Percentiles rank a stretch among this genome's conserved stretches.
phyloP scores from a whole-genome alignment of 1,140 invertebrate species.

The Drosophila saltans region DNA sequence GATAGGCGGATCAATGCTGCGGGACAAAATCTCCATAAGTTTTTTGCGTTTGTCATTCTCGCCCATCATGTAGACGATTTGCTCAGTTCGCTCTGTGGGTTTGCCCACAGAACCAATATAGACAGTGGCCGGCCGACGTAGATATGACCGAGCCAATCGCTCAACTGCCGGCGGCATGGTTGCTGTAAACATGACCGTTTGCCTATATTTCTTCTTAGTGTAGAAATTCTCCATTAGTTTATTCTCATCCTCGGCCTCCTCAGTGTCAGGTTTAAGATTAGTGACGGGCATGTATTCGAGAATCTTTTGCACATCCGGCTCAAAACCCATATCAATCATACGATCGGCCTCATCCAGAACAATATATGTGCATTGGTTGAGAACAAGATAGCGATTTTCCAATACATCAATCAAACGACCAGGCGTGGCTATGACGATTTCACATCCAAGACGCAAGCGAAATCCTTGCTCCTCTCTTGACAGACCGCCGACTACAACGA shows the following conservation, averaged over 20 bases:
- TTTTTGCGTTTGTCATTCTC: constrained; percentile 97
- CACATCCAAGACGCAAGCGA: constrained; percentile 97
- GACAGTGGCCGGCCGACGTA: constrained; percentile 97
- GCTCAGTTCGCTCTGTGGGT: constrained; percentile 98
- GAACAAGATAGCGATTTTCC: constrained; percentile 98
- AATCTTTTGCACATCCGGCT: constrained; percentile 99
- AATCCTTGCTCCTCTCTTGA: constrained; percentile 99
- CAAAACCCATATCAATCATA: constrained; percentile 99
- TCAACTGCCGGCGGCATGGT: constrained; percentile 99
- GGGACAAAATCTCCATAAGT: constrained; percentile 92
- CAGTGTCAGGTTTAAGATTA: constrained; percentile 99
- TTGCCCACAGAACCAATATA: constrained; percentile 99
- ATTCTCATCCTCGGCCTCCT: constrained; percentile 98
- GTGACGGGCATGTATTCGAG: constrained; percentile 99
- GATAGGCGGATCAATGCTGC: constrained; percentile 96
- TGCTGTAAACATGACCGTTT: constrained; percentile 99
- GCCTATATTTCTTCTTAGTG: constrained; percentile 98
- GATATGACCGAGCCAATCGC: constrained; percentile 96
- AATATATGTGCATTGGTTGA: constrained; percentile 97
- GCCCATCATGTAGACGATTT: constrained; percentile 97
- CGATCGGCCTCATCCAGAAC: constrained; percentile 98
- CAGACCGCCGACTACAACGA: constrained; percentile 98
- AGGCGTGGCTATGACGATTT: constrained; percentile 99
- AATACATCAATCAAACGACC: constrained; percentile 99
- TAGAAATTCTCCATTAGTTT: constrained; percentile 97